Conservation (phyloP, 2,888 invertebrate genomes). For the Plebejus anna region DNA sequence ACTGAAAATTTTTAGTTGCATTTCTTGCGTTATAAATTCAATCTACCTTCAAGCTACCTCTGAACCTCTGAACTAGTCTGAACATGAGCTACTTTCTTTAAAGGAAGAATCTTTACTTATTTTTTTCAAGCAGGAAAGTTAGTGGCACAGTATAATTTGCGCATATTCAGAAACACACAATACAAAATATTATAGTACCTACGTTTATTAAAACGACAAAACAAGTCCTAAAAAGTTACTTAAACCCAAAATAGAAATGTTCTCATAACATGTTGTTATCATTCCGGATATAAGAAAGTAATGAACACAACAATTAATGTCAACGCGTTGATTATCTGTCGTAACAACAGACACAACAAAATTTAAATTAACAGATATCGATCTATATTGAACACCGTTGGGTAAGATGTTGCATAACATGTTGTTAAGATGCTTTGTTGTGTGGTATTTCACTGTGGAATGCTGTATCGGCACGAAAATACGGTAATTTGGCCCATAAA, state of each 20-base stretch:
- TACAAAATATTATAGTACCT: too few species aligned
- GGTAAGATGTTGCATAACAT: conserved; percentile 2
- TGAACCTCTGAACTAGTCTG: too few species aligned
- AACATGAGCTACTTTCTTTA: too few species aligned
- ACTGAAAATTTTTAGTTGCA: not conserved
- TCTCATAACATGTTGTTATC: not conserved
- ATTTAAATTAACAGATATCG: conserved; percentile 38
- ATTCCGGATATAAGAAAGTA: conserved; percentile 23
- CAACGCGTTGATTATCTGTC: conserved; percentile 30
- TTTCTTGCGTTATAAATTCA: not conserved
- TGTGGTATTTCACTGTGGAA: not conserved
- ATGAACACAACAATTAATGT: conserved; percentile 27
- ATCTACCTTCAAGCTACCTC: not conserved
- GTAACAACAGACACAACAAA: conserved; percentile 32
- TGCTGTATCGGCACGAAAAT: not conserved
- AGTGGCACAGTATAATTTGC: too few species aligned
- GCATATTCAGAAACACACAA: too few species aligned
- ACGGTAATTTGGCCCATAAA: not conserved
- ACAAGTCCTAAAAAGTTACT: too few species aligned
- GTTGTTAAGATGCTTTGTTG: conserved; percentile 12
- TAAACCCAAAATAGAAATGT: not conserved
- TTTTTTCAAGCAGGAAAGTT: too few species aligned
- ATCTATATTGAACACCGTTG: conserved; percentile 25
- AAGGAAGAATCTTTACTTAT: too few species aligned
- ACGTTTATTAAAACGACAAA: too few species aligned